Conservation (phyloP, 2,113 vertebrate genomes). For the Hiodon alosoides region DNA sequence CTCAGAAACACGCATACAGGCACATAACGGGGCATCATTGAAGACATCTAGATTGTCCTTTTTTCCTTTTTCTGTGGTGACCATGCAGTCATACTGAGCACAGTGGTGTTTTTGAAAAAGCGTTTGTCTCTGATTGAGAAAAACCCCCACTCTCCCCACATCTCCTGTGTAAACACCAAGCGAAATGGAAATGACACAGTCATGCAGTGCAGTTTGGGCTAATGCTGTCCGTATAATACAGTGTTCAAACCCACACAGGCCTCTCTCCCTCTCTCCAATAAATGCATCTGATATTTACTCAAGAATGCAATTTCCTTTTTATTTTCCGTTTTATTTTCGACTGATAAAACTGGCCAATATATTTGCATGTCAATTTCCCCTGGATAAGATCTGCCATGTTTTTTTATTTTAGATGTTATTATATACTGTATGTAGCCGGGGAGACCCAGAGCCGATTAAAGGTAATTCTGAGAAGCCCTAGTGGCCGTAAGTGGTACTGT, state of each 20-base stretch:
- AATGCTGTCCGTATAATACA: background rate
- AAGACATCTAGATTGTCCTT: background rate
- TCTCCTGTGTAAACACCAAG: slow-evolving; percentile 24
- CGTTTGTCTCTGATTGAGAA: background rate
- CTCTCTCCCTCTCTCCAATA: background rate
- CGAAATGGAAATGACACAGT: slow-evolving; percentile 26
- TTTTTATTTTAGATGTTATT: background rate
- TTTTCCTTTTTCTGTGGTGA: background rate
- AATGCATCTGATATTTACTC: slow-evolving; percentile 15
- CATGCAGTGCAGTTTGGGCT: background rate
- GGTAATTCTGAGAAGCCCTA: too few relatives aligned
- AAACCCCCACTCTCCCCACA: background rate
- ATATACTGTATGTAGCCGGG: background rate
- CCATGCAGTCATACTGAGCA: background rate
- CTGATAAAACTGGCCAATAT: background rate
- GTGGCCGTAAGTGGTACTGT: too few relatives aligned
- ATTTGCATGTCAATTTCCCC: background rate
- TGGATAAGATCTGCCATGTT: background rate
- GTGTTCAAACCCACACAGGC: background rate
- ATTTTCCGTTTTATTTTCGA: background rate
- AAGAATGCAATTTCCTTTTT: background rate
- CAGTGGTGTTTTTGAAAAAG: background rate
- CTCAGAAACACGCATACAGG: background rate
- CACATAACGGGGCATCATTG: background rate
- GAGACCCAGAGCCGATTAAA: background rate